phyloP scores from a whole-genome alignment of 2,113 vertebrate genomes.

The Taurulus bubalis region DNA sequence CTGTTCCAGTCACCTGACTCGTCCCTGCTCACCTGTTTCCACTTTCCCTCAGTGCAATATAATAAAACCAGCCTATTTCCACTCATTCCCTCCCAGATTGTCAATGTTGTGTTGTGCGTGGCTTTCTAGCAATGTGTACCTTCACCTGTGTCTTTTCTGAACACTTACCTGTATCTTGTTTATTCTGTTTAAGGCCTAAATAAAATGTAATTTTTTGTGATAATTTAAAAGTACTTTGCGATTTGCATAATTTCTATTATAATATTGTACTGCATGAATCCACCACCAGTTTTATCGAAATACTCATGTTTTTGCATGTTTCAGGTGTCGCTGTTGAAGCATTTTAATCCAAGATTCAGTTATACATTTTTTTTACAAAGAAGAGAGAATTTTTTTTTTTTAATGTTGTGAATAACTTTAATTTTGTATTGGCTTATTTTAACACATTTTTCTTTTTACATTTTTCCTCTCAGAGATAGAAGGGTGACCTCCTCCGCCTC shows the following conservation, averaged over 20 bases:
- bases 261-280: too few relatives aligned
- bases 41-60: neutral
- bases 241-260: too few relatives aligned
- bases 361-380: neutral
- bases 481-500: neutral
- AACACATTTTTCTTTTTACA: neutral
- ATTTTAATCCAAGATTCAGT: neutral
- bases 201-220: too few relatives aligned
- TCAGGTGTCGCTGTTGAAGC: neutral
- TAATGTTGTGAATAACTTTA: neutral
- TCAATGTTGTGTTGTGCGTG: neutral
- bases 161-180: neutral
- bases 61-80: neutral
- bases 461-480: neutral
- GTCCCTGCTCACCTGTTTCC: neutral
- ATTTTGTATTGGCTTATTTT: neutral
- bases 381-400: neutral
- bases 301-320: neutral
- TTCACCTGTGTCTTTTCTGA: neutral
- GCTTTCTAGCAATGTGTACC: neutral
- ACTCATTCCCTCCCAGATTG: too few relatives aligned
- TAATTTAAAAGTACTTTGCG: too few relatives aligned
- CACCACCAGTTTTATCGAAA: too few relatives aligned
- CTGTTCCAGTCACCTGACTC: neutral
- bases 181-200: too few relatives aligned